Percentiles rank a stretch among this genome's conserved stretches.
phyloP scores from a whole-genome alignment of 2,797 vertebrate species.

The Acanthurus lineatus region DNA sequence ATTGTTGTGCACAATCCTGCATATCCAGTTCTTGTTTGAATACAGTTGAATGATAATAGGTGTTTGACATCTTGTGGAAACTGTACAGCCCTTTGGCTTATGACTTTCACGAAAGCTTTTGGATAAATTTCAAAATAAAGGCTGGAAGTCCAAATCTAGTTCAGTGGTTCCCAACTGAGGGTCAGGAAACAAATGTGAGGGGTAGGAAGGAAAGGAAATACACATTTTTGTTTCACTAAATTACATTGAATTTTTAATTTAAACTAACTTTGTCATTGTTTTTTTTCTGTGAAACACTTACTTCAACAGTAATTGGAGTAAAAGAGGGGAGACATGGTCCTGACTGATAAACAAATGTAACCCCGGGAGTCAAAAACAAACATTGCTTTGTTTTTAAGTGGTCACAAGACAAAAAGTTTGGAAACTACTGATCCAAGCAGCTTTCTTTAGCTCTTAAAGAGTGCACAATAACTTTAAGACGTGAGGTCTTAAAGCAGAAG shows the following conservation, averaged over 20 bases:
- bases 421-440: constrained; percentile 2
- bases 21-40: constrained; percentile 26
- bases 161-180: neutral
- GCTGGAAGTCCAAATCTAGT: neutral
- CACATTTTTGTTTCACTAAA: neutral
- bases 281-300: neutral
- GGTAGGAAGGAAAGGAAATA: too few species aligned
- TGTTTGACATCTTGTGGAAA: neutral
- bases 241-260: neutral
- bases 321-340: neutral
- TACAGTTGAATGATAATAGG: constrained; percentile 9
- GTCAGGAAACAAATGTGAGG: neutral
- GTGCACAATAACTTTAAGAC: neutral
- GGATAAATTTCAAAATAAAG: neutral
- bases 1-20: constrained; percentile 2
- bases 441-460: neutral
- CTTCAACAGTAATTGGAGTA: neutral
- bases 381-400: neutral
- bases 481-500: constrained; percentile 24
- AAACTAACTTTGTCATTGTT: neutral
- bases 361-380: neutral
- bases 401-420: neutral
- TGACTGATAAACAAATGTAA: neutral
- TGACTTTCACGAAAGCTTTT: neutral
- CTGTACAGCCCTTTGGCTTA: neutral